A percentile compares a stretch with the other conserved stretches of the same genome.
Evolutionary conservation across 2,113 vertebrate species (phyloP).

Genomic region (Heterocephalus glaber): DNA sequence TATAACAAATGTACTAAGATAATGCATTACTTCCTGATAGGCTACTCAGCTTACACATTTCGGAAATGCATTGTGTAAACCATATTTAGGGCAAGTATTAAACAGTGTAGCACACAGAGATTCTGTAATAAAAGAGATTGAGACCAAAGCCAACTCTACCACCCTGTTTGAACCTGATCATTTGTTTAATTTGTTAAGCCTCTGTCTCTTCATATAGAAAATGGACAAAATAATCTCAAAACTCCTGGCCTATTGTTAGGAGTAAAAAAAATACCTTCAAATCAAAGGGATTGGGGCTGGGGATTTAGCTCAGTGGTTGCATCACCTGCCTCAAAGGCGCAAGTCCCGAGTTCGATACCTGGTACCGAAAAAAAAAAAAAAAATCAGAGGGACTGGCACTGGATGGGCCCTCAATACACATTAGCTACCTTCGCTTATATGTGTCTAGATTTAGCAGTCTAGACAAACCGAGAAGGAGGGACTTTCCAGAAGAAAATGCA

Average conservation of each 20-base stretch:
- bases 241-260: background rate
- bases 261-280: background rate
- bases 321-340: too few species aligned
- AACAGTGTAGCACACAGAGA: background rate
- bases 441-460: background rate
- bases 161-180: background rate
- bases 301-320: too few species aligned
- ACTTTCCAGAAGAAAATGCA: background rate
- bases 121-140: background rate
- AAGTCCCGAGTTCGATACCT: too few species aligned
- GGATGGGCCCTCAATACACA: background rate
- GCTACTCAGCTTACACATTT: background rate
- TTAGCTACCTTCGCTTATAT: background rate
- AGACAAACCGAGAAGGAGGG: background rate
- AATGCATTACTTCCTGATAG: background rate
- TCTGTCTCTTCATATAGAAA: background rate
- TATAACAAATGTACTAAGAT: background rate
- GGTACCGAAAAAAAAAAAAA: too few species aligned
- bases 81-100: background rate
- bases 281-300: background rate
- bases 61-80: background rate
- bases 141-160: background rate
- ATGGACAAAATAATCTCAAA: background rate
- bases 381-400: background rate
- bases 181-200: background rate